These are phyloP conservation scores for Pseudomyrmex cubaensis DNA, from an alignment of 1,140 invertebrate species.

Conservation along the genomic window DNA sequence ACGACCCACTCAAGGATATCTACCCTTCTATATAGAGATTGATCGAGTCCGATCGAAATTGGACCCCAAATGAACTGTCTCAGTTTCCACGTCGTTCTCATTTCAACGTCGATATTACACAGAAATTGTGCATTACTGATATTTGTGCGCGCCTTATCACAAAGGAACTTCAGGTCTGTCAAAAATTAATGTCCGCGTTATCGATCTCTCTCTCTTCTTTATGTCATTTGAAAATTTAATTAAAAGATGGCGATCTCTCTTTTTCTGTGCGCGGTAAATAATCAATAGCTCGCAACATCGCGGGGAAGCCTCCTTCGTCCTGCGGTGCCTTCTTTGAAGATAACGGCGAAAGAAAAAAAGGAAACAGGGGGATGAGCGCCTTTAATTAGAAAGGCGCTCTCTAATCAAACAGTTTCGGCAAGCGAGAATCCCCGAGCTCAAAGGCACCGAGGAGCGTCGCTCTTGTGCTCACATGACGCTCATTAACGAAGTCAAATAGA, in stretches of 20 bases:
- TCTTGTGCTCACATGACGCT: conserved; percentile 17
- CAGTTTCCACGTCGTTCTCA: conserved; percentile 5
- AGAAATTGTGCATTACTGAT: not conserved
- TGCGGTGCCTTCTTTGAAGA: conserved; percentile 25
- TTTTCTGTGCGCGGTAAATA: not conserved
- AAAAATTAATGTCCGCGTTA: not conserved
- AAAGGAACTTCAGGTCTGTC: not conserved
- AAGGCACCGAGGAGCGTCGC: conserved; percentile 32
- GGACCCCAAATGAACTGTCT: conserved; percentile 27
- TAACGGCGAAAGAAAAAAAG: conserved; percentile 34
- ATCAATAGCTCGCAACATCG: conserved; percentile 28
- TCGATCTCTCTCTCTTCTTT: not conserved
- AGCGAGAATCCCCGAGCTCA: conserved; percentile 14
- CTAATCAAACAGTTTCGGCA: conserved; percentile 63
- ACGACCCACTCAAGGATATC: conserved; percentile 57
- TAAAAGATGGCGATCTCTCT: conserved; percentile 4
- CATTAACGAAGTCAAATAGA: conserved; percentile 44
- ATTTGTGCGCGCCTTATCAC: not conserved
- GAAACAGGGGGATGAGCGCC: conserved; percentile 36
- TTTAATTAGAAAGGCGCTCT: conserved; percentile 63
- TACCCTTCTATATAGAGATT: conserved; percentile 47
- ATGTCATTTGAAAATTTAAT: conserved; percentile 28
- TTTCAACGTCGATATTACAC: conserved; percentile 16
- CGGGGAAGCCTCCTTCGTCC: not conserved
- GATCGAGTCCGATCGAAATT: conserved; percentile 39